Evolutionary conservation across 2,797 vertebrate species (phyloP).

Genomic region (Margarornis squamiger): DNA sequence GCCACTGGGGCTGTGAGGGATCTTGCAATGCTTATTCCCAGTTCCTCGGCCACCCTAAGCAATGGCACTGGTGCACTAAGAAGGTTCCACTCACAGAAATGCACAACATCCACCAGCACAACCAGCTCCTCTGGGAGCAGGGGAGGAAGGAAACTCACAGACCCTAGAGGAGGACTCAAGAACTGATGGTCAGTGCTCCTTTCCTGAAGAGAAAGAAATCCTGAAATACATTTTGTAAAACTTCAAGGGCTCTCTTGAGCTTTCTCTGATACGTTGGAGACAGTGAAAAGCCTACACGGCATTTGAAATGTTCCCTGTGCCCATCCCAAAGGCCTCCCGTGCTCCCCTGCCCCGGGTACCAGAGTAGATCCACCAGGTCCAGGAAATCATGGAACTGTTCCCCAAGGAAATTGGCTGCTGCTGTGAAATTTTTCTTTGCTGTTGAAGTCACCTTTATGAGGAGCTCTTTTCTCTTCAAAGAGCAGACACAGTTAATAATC

Average conservation of each 20-base stretch:
- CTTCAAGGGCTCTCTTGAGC: not conserved
- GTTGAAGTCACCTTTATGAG: not conserved
- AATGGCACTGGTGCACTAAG: not conserved
- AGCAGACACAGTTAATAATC: slow-evolving; percentile 1
- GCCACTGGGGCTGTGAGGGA: not conserved
- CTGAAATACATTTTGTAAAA: not conserved
- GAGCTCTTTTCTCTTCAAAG: not conserved
- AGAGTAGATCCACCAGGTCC: not conserved
- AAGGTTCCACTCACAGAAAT: not conserved
- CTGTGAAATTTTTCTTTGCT: slow-evolving; percentile 3
- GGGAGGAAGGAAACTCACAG: not conserved
- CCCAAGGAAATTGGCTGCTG: not conserved
- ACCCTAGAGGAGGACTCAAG: not conserved
- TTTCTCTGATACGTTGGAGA: not conserved
- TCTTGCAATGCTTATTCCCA: not conserved
- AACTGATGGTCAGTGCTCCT: not conserved
- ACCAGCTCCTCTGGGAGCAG: not conserved
- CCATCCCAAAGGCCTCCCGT: not conserved
- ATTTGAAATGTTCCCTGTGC: not conserved
- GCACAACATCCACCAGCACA: not conserved
- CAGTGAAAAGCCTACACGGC: not conserved
- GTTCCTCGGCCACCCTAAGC: not conserved
- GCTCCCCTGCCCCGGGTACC: not conserved
- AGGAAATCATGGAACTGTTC: not conserved
- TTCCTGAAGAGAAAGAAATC: not conserved